These are phyloP conservation scores for Drosophila athabasca DNA, from an alignment of 1,140 invertebrate species.

Conservation along the genomic window DNA sequence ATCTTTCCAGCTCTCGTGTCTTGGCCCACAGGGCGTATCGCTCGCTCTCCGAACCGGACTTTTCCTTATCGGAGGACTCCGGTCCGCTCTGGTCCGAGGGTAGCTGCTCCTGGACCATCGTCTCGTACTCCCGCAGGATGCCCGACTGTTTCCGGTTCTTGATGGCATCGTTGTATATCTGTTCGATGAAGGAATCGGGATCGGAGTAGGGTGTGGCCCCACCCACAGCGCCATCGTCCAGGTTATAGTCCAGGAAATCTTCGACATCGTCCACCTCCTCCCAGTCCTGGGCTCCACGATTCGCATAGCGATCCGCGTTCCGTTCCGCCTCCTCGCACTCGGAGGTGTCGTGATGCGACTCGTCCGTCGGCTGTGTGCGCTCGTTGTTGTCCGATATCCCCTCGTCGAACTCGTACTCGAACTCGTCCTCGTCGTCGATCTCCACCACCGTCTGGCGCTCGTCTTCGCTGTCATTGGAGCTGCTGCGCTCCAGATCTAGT, in stretches of 20 bases:
- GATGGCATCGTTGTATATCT: constrained; percentile 80
- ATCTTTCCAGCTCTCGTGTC: constrained; percentile 50
- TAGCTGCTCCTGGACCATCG: constrained; percentile 72
- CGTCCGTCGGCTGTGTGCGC: constrained; percentile 75
- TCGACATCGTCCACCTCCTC: constrained; percentile 64
- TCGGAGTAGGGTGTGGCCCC: constrained; percentile 62
- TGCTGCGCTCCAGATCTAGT: constrained; percentile 47
- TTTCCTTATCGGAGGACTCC: constrained; percentile 64
- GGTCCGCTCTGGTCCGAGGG: constrained; percentile 41
- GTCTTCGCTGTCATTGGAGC: constrained; percentile 73
- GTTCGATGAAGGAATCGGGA: constrained; percentile 78
- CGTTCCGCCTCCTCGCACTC: constrained; percentile 80
- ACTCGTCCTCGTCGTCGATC: constrained; percentile 75
- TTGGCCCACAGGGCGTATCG: constrained; percentile 69
- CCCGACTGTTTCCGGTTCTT: constrained; percentile 78
- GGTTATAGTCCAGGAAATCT: constrained; percentile 51
- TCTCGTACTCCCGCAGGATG: constrained; percentile 73
- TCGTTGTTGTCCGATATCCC: constrained; percentile 80
- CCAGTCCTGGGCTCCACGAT: constrained; percentile 73
- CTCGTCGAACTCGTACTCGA: constrained; percentile 73
- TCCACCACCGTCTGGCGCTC: constrained; percentile 79
- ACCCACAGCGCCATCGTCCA: constrained; percentile 74
- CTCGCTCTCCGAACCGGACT: constrained; percentile 64
- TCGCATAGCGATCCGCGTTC: constrained; percentile 76
- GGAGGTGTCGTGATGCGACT: constrained; percentile 78